Evolutionary conservation across 2,113 vertebrate genomes (phyloP), one percentile per base, ranked within the genome.

Genomic region (Megaptera novaeangliae): DNA sequence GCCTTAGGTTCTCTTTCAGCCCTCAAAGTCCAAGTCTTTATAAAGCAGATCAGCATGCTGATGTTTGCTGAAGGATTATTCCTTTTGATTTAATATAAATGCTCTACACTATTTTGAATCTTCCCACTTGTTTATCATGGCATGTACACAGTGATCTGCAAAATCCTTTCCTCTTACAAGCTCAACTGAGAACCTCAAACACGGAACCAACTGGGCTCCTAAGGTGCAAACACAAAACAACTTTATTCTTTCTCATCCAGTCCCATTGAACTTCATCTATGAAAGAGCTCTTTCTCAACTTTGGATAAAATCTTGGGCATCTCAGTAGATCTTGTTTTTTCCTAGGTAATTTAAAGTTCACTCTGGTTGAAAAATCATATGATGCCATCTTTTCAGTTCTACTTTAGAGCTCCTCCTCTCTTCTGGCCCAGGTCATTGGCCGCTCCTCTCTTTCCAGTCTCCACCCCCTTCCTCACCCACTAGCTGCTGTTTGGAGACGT

Each of bases 121-220:
- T 93, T 87, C 77, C 52, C 4, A 14, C 36, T 66, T 68, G 17
- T 80, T 83, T 59, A 55, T 82, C 46, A 82, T 41, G 46, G 72
- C 31, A 10, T 12, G 18, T 2, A 7, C 0, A 2, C 6, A 23
- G 7, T 0, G 21, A 36, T 52, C 41, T 46, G 20, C 9, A 13
- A 69, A 29, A 46, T 52, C 68, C 7, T 36, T 96, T 95, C 52
- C 34, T 84, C 55, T 55, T 59, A 59, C 21, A 5, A 55, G n/a
- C 36, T 59, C 49, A 75, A 21, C 20, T 5, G 36, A 52, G 71
- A 61, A 41, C 39, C 44, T 81, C 71, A 88, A 44, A 75, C 55
- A 52, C 44, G 63, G n/a, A 95, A 39, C 31, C 44, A 49, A 11
- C 29, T 6, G 49, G 46, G 29, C 10, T 87, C 59, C 61, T 21